Base-by-base conservation (phyloP, 2,797 vertebrate species). In the Crenuchus spilurus region DNA sequence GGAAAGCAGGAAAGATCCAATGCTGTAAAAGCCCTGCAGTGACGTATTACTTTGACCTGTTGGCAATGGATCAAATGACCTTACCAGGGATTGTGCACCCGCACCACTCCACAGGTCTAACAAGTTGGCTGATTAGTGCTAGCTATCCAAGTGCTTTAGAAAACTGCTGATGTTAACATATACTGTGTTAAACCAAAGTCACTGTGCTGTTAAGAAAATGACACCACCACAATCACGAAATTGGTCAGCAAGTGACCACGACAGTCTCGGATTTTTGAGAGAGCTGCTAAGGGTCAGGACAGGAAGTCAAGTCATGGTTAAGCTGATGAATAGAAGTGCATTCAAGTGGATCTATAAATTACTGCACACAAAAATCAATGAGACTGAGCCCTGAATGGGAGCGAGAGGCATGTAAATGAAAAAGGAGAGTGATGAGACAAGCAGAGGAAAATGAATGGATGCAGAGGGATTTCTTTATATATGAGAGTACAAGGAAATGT, bases 151-250 rank as follows among this genome's bases (percentile, higher is more conserved):
- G 44, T 14, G 49, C 22, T 26, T 5, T 28, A 52, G 3, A 52
- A 48, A 55, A 42, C 0, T 49, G 52, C 46, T 55, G 10, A 64
- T 0, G 2, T 41, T 31, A 51, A 28, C 30, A 5, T 24, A 42
- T 52, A 14, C 18, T 20, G 48, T 42, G 52, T 68, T 39, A 61
- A 26, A 39, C 35, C 26, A 62, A 62, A 24, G 52, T 7, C 35
- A 39, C 20, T 60, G 9, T 8, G 24, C 2, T 1, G 35, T 13
- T 3, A 11, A 9, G 22, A 52, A 3, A 52, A 44, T 11, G 37
- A 28, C 28, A 52, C 20, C 7, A 31, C 13, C 31, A 55, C 41
- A 2, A 31, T 48, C 8, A 44, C 1, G 14, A 51, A 44, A 58
- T 35, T 14, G 9, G 41, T 54, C 37, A 33, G 41, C 16, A 24